Base-by-base conservation (phyloP, 1,140 invertebrate species). In the Uloborus diversus region DNA sequence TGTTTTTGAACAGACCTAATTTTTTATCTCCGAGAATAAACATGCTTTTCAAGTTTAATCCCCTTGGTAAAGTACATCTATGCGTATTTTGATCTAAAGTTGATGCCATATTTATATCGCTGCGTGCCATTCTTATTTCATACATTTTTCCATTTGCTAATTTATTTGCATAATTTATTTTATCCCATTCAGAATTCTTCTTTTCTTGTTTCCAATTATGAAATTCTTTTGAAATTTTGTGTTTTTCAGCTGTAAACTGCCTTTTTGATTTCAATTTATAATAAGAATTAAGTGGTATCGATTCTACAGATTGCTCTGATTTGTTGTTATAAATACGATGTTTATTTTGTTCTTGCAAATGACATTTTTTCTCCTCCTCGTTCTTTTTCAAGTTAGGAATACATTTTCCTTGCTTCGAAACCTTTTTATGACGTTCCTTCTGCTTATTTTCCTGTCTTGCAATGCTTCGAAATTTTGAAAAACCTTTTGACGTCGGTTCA, bases 1-100 rank as follows among this genome's bases (percentile, higher is more conserved):
- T 20, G 2, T 51, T 53, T 23, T 64, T 32, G 11, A 75, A 5
- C 9, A 61, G 23, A 14, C 27, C 57, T 5, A 62, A 35, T 23
- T 73, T 73, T 32, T 75, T 51, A 32, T 75, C 57, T 3, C 27
- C 71, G n/a, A 64, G 23, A 5, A 75, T 64, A 14, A 64, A 25
- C 20, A 75, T 25, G 3, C 64, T 75, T 35, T 64, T 62, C 11
- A 42, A 20, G 35, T 14, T 75, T 59, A 75, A 59, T 30, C 25
- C 27, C 28, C 11, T 4, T 56, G 11, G 51, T 56, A 23, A 56
- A 20, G 17, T n/a, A n/a, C n/a, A n/a, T n/a, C n/a, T n/a, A n/a
- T n/a, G n/a, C n/a, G n/a, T n/a, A n/a, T n/a, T n/a, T n/a, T n/a
- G n/a, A n/a, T n/a, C n/a, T n/a, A n/a, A n/a, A n/a, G n/a, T n/a